Base-by-base conservation (phyloP, 2,113 vertebrate species). In the Ophthalmolycus amberensis region DNA sequence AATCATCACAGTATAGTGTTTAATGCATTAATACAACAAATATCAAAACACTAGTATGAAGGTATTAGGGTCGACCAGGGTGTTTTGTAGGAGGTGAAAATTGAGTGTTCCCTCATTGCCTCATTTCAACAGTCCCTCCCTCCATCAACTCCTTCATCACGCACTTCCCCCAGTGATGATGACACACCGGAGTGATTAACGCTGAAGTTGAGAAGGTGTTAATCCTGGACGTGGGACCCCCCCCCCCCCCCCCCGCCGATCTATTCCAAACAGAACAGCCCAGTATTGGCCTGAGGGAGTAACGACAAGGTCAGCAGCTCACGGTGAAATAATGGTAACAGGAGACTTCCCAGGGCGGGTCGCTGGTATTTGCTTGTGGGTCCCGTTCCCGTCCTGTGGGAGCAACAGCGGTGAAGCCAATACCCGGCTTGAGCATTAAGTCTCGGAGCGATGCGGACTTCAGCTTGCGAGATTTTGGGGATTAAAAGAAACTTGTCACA, bases 401-500 rank as follows among this genome's bases (percentile, higher is more conserved):
- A 89, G 83, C 50, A 65, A 79, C 79, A 48, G 77, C 74, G 82
- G 72, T 85, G 87, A 83, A 92, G 84, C 64, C 81, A 76, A 83
- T 87, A 84, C 84, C 85, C 46, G 58, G 85, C 86, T 86, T 85
- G 38, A 73, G 82, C 71, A 83, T 88, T 79, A 85, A 66, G 79
- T 82, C 67, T 68, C 85, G 71, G 80, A 66, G 69, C 85, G 56
- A 50, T 68, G 64, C 73, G 75, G 83, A 89, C 82, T 89, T 87
- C 64, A 84, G 62, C 48, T 69, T 2, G 74, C 48, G 74, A 78
- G 83, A 93, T 87, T 91, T 59, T 88, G 46, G 56, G 87, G 88
- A 90, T 90, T 89, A 90, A 77, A 58, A 48, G 75, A 79, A 90
- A 84, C 1, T 75, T 83, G 90, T 91, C 87, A 64, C 78, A 86